These are phyloP conservation scores for Clitarchus hookeri DNA, from an alignment of 2,888 invertebrate genomes.

Conservation along the genomic window DNA sequence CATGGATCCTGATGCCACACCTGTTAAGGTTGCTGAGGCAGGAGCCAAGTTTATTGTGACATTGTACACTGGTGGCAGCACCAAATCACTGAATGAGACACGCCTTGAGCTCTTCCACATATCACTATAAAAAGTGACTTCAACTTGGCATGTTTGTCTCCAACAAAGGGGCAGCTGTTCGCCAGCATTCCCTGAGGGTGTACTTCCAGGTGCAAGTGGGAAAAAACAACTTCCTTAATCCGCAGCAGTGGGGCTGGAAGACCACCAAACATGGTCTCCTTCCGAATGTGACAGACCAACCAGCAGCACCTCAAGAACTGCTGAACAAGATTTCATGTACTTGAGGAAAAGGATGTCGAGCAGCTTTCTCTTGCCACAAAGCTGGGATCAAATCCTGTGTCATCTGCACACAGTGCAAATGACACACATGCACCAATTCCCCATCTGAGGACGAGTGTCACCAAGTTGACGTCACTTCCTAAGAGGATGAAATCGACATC, in stretches of 20 bases:
- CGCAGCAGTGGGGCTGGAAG: not conserved
- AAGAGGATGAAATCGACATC: no score
- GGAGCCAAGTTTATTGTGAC: not conserved
- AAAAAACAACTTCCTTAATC: not conserved
- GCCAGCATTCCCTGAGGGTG: not conserved
- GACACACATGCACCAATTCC: not conserved
- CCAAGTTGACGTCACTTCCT: no score
- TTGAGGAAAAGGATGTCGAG: not conserved
- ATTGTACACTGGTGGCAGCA: not conserved
- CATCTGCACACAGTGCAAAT: not conserved
- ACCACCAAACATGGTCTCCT: not conserved
- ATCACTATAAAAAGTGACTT: no score
- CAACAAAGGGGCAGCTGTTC: not conserved
- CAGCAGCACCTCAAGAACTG: not conserved
- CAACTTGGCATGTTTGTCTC: not conserved
- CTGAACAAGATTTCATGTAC: not conserved
- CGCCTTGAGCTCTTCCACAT: not conserved
- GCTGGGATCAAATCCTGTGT: not conserved
- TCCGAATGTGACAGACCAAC: not conserved
- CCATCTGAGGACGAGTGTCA: not conserved
- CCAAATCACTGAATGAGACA: not conserved
- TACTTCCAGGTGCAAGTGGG: not conserved
- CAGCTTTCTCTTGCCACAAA: not conserved
- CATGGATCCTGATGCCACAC: no score
- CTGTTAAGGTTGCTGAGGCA: no score